Percentiles rank a stretch among this genome's conserved stretches.
Evolutionary conservation across 1,140 invertebrate species (phyloP).

Genomic region (Drosophila watanabei): DNA sequence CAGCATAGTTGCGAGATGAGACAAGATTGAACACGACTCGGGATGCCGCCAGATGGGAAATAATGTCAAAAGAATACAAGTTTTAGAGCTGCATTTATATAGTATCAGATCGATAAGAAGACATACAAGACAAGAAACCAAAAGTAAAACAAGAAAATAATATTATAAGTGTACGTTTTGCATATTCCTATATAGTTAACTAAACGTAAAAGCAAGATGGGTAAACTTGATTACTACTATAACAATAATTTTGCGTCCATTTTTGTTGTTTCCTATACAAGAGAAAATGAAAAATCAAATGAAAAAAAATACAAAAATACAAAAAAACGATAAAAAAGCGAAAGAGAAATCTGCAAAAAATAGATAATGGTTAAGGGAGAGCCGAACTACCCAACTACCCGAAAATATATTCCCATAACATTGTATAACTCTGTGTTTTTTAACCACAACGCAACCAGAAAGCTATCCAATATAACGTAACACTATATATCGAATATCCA

Average conservation of each 20-base stretch:
- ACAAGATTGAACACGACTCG: slow-evolving; percentile 5
- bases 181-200: slow-evolving; percentile 81
- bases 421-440: slow-evolving; percentile 38
- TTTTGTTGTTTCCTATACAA: slow-evolving; percentile 80
- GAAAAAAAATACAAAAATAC: slow-evolving; percentile 19
- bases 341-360: slow-evolving; percentile 1
- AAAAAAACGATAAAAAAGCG: slow-evolving; percentile 13
- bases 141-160: slow-evolving; percentile 37
- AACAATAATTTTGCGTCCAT: slow-evolving; percentile 83
- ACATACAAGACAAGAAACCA: slow-evolving; percentile 22
- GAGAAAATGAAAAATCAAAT: slow-evolving; percentile 16
- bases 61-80: slow-evolving; percentile 54
- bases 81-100: slow-evolving; percentile 85
- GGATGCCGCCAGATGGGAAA: slow-evolving; percentile 23
- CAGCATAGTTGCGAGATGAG: slow-evolving; percentile 19
- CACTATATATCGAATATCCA: slow-evolving; percentile 42
- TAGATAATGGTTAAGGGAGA: not conserved
- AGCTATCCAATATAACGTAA: slow-evolving; percentile 29
- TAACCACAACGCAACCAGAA: slow-evolving; percentile 21
- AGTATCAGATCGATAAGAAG: slow-evolving; percentile 49
- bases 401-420: slow-evolving; percentile 10
- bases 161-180: slow-evolving; percentile 76
- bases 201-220: slow-evolving; percentile 63
- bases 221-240: slow-evolving; percentile 55
- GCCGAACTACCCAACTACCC: not conserved